A percentile compares a stretch with the other conserved stretches of the same genome.
Conservation (phyloP, 2,888 invertebrate genomes). For the Dermolepida albohirtum region DNA sequence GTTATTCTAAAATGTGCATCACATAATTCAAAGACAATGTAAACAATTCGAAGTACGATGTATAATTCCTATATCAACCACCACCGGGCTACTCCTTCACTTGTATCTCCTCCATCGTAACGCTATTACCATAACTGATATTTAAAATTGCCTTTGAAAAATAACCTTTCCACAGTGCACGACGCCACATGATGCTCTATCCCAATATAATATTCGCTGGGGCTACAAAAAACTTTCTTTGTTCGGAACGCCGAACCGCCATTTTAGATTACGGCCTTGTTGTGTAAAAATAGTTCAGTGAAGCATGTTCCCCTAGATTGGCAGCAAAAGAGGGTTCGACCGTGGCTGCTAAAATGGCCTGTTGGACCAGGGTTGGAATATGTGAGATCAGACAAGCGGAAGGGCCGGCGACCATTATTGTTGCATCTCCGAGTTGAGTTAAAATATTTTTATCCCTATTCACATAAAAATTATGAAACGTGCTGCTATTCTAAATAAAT, state of each 20-base stretch:
- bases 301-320: slow-evolving; percentile 64
- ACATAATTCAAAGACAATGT: slow-evolving; percentile 19
- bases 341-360: slow-evolving; percentile 57
- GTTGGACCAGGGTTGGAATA: slow-evolving; percentile 54
- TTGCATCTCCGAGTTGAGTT: slow-evolving; percentile 50
- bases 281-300: slow-evolving; percentile 65
- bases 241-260: slow-evolving; percentile 60
- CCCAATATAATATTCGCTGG: slow-evolving; percentile 49
- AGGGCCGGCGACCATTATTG: slow-evolving; percentile 56
- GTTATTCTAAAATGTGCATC: slow-evolving; percentile 2
- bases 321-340: slow-evolving; percentile 59
- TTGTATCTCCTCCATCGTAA: slow-evolving; percentile 1
- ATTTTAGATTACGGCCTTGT: slow-evolving; percentile 63
- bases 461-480: no score
- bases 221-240: slow-evolving; percentile 57
- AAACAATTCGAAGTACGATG: slow-evolving; percentile 22
- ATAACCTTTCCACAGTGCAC: slow-evolving; percentile 48
- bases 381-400: slow-evolving; percentile 58
- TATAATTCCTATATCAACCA: slow-evolving; percentile 20
- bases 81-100: slow-evolving; percentile 2
- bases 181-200: slow-evolving; percentile 48
- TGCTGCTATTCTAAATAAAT: no score
- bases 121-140: slow-evolving; percentile 36
- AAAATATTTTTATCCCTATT: slow-evolving; percentile 37
- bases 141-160: slow-evolving; percentile 49